phyloP scores from a whole-genome alignment of 2,797 vertebrate genomes.

The Enteromius paludinosus region DNA sequence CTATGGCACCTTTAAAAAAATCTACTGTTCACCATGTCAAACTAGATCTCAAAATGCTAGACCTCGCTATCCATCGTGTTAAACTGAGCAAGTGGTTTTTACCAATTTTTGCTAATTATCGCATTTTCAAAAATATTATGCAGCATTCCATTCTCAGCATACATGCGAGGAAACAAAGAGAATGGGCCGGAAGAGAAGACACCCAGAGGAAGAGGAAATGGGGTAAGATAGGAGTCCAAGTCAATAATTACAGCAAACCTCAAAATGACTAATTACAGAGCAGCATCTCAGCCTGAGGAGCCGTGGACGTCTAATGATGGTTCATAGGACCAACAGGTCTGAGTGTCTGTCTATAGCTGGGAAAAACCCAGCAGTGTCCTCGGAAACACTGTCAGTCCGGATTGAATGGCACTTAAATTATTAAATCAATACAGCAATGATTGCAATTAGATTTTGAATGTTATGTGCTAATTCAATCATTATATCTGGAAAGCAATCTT shows the following conservation, averaged over 20 bases:
- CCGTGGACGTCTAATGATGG: constrained; percentile 14
- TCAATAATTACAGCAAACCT: constrained; percentile 47
- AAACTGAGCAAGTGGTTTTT: not conserved
- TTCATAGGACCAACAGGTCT: constrained; percentile 12
- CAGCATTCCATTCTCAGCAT: not conserved
- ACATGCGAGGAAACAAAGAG: constrained; percentile 4
- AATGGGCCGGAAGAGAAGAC: not conserved
- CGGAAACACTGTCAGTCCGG: not conserved
- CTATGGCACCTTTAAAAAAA: too few species aligned
- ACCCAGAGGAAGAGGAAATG: constrained; percentile 9
- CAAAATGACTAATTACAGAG: constrained; percentile 50
- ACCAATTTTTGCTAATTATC: not conserved
- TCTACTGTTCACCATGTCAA: not conserved
- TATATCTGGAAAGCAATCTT: constrained; percentile 3
- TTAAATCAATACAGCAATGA: constrained; percentile 9
- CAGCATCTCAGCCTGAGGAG: constrained; percentile 17
- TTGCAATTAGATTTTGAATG: constrained; percentile 1
- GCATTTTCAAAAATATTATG: not conserved
- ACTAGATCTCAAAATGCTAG: not conserved
- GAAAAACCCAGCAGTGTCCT: constrained; percentile 4
- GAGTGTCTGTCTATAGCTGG: constrained; percentile 8
- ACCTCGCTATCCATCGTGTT: not conserved
- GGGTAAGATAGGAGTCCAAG: constrained; percentile 31
- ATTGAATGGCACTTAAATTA: not conserved
- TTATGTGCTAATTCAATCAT: not conserved